Evolutionary conservation across 2,113 vertebrate genomes (phyloP).

Genomic region (Cochlearius cochlearius): DNA sequence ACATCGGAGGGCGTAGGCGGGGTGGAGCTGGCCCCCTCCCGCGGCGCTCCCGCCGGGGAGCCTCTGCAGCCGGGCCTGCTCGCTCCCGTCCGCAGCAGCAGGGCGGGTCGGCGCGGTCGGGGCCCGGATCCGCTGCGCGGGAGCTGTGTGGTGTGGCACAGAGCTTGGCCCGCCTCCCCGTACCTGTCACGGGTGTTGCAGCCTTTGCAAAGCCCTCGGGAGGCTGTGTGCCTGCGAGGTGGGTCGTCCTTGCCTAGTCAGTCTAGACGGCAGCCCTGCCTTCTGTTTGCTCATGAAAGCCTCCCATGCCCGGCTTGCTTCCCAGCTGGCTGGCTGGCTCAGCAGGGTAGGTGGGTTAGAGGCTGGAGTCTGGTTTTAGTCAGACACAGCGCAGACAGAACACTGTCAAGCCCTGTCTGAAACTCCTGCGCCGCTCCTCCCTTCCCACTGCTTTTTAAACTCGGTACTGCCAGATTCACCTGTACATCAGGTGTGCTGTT

Average conservation of each 20-base stretch:
- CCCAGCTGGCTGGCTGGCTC: neutral
- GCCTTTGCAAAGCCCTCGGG: neutral
- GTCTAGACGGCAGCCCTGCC: rapidly evolving
- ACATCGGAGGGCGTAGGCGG: rapidly evolving
- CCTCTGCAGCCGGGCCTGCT: rapidly evolving
- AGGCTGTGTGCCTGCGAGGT: rapidly evolving
- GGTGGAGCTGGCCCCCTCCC: neutral
- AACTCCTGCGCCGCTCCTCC: rapidly evolving
- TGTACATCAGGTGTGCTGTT: neutral
- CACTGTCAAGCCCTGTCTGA: neutral
- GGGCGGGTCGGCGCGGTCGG: neutral
- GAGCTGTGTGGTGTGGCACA: too few species aligned
- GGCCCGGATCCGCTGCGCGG: rapidly evolving
- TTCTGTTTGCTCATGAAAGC: neutral
- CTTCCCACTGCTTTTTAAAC: neutral
- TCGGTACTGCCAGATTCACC: rapidly evolving
- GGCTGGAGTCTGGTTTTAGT: neutral
- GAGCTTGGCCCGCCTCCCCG: too few species aligned
- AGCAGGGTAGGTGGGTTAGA: neutral
- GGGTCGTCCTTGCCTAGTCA: neutral
- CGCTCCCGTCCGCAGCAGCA: rapidly evolving
- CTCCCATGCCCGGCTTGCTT: neutral
- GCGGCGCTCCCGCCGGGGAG: rapidly evolving
- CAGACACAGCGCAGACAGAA: neutral
- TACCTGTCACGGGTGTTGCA: neutral